Conservation (phyloP, 2,888 invertebrate genomes). For the Clunio marinus region DNA sequence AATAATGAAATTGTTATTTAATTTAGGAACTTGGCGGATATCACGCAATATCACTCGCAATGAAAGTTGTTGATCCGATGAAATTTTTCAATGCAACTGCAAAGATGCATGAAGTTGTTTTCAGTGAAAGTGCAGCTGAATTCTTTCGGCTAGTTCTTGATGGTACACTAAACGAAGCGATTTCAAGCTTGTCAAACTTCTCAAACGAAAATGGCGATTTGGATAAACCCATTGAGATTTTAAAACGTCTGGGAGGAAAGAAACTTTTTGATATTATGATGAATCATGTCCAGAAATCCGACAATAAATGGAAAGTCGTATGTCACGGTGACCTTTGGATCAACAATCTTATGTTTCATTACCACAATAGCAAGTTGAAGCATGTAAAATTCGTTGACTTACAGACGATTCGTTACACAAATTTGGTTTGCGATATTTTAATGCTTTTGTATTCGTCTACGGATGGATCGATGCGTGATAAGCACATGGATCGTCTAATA, state of each 20-base stretch:
- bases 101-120: conserved; percentile 47
- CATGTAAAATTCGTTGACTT: conserved; percentile 48
- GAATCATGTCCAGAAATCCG: not conserved
- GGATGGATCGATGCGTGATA: conserved; percentile 45
- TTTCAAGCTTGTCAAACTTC: not conserved
- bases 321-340: conserved; percentile 50
- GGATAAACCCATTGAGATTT: not conserved
- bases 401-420: conserved; percentile 49
- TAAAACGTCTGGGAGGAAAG: conserved; percentile 9
- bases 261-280: conserved; percentile 20
- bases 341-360: conserved; percentile 49
- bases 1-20: conserved; percentile 22
- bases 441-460: conserved; percentile 48
- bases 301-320: conserved; percentile 43
- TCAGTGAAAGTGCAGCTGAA: conserved; percentile 41
- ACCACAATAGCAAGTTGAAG: conserved; percentile 39
- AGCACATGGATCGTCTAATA: conserved; percentile 45
- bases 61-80: conserved; percentile 44
- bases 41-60: conserved; percentile 48
- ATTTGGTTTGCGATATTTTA: conserved; percentile 48
- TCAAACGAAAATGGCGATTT: conserved; percentile 22
- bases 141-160: conserved; percentile 18
- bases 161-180: not conserved
- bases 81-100: conserved; percentile 43
- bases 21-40: conserved; percentile 48